Evolutionary conservation across 2,888 invertebrate species (phyloP).

Genomic region (Merodon equestris): DNA sequence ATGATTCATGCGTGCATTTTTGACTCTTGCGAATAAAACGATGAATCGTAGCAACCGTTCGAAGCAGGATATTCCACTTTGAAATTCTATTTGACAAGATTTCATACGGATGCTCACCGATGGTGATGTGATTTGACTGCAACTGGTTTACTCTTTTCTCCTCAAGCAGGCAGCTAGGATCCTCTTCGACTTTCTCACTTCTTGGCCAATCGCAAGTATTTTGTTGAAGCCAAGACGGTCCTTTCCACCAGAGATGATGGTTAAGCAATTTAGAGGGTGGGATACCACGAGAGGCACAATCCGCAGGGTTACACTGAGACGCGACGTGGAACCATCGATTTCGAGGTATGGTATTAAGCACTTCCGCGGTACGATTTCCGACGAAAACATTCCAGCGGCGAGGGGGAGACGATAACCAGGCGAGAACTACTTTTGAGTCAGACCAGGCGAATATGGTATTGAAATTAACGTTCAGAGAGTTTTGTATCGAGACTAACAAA

Average conservation of each 20-base stretch:
- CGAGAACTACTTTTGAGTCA: constrained; percentile 72
- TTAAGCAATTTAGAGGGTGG: constrained; percentile 30
- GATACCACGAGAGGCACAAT: constrained; percentile 63
- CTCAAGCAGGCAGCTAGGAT: too few species aligned
- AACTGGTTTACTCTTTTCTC: too few species aligned
- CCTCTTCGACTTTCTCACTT: not conserved
- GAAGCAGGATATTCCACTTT: constrained; percentile 4
- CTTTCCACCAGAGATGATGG: constrained; percentile 59
- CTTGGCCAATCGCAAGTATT: not conserved
- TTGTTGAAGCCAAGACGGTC: constrained; percentile 44
- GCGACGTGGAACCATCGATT: constrained; percentile 56
- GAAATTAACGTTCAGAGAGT: not conserved
- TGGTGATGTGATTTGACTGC: too few species aligned
- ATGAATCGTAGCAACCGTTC: constrained; percentile 4
- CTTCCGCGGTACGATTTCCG: constrained; percentile 53
- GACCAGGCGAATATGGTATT: constrained; percentile 40
- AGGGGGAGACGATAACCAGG: constrained; percentile 68
- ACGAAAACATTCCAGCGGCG: constrained; percentile 49
- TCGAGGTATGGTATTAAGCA: too few species aligned
- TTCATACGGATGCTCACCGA: constrained; percentile 4
- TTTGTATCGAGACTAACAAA: constrained; percentile 4
- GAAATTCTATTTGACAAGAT: constrained; percentile 2
- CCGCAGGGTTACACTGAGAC: constrained; percentile 57
- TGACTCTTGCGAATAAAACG: constrained; percentile 1
- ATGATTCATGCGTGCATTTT: not conserved